These are phyloP conservation scores for Brenthis hecate DNA, from an alignment of 2,888 invertebrate genomes.

Conservation along the genomic window DNA sequence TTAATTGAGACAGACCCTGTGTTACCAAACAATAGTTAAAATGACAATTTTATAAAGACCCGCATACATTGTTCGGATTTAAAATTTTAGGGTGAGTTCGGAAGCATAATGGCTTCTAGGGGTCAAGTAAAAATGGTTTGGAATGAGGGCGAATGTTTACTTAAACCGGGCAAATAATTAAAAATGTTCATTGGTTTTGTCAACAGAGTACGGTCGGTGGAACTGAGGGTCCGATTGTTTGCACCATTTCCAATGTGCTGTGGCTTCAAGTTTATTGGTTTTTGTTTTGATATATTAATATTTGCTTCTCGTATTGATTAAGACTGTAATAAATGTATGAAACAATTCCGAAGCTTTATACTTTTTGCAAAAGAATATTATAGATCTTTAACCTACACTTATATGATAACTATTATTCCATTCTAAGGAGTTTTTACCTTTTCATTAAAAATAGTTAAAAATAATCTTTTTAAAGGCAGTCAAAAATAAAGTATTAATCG, in stretches of 20 bases:
- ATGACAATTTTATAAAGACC: slow-evolving; percentile 51
- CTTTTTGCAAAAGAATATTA: neutral
- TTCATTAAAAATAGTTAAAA: no score
- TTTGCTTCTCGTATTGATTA: slow-evolving; percentile 31
- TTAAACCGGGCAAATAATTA: slow-evolving; percentile 77
- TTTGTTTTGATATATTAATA: slow-evolving; percentile 44
- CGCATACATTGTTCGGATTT: slow-evolving; percentile 31
- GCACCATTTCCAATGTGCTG: slow-evolving; percentile 53
- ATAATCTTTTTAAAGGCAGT: no score
- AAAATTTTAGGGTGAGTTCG: slow-evolving; percentile 26
- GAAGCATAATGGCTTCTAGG: slow-evolving; percentile 35
- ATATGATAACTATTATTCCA: no score
- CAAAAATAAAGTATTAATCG: no score
- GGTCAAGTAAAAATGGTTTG: slow-evolving; percentile 55
- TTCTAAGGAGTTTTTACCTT: no score
- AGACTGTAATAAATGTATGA: slow-evolving; percentile 4
- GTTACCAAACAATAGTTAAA: slow-evolving; percentile 68
- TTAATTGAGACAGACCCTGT: slow-evolving; percentile 77
- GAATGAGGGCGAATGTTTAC: slow-evolving; percentile 72
- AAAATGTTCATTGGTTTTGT: slow-evolving; percentile 80
- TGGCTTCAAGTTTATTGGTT: slow-evolving; percentile 58
- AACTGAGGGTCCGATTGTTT: slow-evolving; percentile 68
- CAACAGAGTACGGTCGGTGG: slow-evolving; percentile 64
- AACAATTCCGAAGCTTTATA: neutral
- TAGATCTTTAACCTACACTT: neutral